Conservation (phyloP, 2,888 invertebrate genomes). For the Synanthedon tipuliformis region DNA sequence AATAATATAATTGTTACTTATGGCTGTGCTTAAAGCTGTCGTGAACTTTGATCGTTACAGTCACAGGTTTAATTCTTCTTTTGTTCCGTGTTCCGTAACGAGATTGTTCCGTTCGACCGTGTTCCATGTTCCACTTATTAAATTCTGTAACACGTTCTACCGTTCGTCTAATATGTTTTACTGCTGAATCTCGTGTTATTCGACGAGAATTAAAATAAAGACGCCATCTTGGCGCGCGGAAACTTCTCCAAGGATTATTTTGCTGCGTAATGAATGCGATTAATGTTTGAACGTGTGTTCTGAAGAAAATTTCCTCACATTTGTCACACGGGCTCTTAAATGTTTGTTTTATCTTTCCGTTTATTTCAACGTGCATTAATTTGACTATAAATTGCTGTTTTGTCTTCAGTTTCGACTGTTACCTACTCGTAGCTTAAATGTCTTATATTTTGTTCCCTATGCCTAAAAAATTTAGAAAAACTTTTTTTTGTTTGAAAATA, state of each 20-base stretch:
- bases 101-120: conserved; percentile 12
- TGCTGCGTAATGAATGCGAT: conserved; percentile 29
- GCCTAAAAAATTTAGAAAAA: too few relatives aligned
- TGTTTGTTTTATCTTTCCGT: neutral
- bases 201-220: conserved; percentile 37
- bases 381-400: too few relatives aligned
- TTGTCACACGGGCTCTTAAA: conserved; percentile 15
- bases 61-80: conserved; percentile 5
- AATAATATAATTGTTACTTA: neutral
- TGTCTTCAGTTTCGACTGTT: too few relatives aligned
- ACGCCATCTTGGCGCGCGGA: conserved; percentile 29
- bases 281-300: conserved; percentile 7
- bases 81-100: conserved; percentile 9
- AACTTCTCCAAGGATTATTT: conserved; percentile 32
- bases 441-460: too few relatives aligned
- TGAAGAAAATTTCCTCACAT: conserved; percentile 28
- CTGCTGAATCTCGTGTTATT: conserved; percentile 23
- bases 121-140: conserved; percentile 24
- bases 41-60: conserved; percentile 14
- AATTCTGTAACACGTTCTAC: conserved; percentile 31
- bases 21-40: neutral
- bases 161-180: conserved; percentile 32
- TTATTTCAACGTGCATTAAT: too few relatives aligned
- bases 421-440: too few relatives aligned
- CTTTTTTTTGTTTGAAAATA: too few relatives aligned